Base-by-base conservation (phyloP, 1,140 invertebrate genomes). In the Coptotermes formosanus region DNA sequence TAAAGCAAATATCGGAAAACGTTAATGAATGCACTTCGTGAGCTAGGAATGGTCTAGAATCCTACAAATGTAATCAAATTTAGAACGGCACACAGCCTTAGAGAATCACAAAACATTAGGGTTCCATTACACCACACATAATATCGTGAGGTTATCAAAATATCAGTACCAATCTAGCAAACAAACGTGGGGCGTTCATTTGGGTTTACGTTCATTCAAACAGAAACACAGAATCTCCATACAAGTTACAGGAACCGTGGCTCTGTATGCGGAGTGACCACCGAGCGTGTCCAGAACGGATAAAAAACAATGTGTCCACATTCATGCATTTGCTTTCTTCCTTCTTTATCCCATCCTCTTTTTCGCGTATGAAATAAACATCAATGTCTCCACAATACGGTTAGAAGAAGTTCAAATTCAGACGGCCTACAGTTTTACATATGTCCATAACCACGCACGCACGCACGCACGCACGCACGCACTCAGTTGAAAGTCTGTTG, bases 1-100 rank as follows among this genome's bases (percentile, higher is more conserved):
- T 75, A 30, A 75, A 75, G 25, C 64, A 75, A 75, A 75, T 75
- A 75, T 75, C 64, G 64, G 64, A 75, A 75, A 75, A 75, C 64
- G 64, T 30, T 30, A 75, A 75, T 30, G 25, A 75, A 75, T 75
- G n/a, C 64, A 75, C 25, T 64, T 30, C 30, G 64, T 25, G 64
- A 30, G 64, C 25, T 8, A 30, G 25, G 64, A 11, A 30, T 30
- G n/a, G 64, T 30, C 64, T 75, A n/a, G 8, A 75, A 16, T 75
- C 64, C 64, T 14, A 75, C 64, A 30, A 75, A 75, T 75, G 64
- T 75, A 75, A 75, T 75, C 64, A 75, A 30, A 75, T 30, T 1
- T 75, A n/a, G n/a, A 75, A 30, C 21, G 25, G 64, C n/a, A 75
- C 64, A 75, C 9, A 75, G 25, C 64, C 64, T 12, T 30, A 8